A percentile compares a stretch with the other conserved stretches of the same genome.
Evolutionary conservation across 1,140 invertebrate genomes (phyloP).

Genomic region (Drosophila nebulosa): DNA sequence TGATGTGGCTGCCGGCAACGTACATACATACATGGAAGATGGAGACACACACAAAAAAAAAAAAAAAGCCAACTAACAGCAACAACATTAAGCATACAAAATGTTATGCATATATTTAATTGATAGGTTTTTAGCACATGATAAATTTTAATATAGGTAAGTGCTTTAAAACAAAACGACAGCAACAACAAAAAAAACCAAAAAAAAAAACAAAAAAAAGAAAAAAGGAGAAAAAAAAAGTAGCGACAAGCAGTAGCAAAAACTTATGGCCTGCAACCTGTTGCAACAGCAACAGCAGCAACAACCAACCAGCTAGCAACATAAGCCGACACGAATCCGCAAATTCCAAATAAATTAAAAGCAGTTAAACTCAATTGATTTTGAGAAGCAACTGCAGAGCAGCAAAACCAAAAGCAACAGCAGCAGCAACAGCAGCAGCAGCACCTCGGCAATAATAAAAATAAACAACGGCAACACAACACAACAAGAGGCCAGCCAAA

Average conservation of each 20-base stretch:
- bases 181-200: constrained; percentile 6
- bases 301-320: constrained; percentile 13
- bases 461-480: constrained; percentile 62
- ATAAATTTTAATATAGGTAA: constrained; percentile 79
- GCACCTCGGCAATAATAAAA: constrained; percentile 70
- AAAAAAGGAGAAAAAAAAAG: neutral
- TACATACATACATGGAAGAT: too few relatives aligned
- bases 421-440: constrained; percentile 20
- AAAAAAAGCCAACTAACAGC: constrained; percentile 20
- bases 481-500: constrained; percentile 38
- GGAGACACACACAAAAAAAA: neutral
- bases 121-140: constrained; percentile 81
- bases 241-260: constrained; percentile 3
- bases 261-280: constrained; percentile 21
- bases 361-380: constrained; percentile 78
- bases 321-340: constrained; percentile 77
- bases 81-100: constrained; percentile 39
- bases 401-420: constrained; percentile 19
- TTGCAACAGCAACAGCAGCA: constrained; percentile 25
- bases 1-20: constrained; percentile 67
- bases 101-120: constrained; percentile 80
- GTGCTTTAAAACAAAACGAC: constrained; percentile 8
- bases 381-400: constrained; percentile 57
- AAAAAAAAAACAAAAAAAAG: neutral
- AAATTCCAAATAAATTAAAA: constrained; percentile 78